These are phyloP conservation scores for Antitype chi DNA, from an alignment of 2,888 invertebrate genomes.

Conservation along the genomic window DNA sequence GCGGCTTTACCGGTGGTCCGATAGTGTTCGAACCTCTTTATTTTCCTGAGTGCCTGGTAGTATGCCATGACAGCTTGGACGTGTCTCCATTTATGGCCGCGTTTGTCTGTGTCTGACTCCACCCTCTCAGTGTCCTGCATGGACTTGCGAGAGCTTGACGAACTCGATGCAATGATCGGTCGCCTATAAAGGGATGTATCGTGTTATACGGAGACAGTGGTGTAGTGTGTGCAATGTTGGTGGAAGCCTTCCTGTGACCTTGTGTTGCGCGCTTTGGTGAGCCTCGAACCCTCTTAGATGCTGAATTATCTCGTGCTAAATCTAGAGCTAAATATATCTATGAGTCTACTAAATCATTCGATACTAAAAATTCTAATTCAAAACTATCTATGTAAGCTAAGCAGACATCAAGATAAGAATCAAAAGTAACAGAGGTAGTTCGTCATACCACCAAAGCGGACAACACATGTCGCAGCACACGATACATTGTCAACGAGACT, in stretches of 20 bases:
- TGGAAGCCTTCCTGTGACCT: slow-evolving; percentile 72
- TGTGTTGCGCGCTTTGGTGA: slow-evolving; percentile 72
- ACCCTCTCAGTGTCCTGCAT: slow-evolving; percentile 84
- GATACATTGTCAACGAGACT: slow-evolving; percentile 73
- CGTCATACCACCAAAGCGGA: slow-evolving; percentile 69
- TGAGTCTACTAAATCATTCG: slow-evolving; percentile 49
- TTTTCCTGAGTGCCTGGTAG: slow-evolving; percentile 96
- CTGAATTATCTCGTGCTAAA: slow-evolving; percentile 33
- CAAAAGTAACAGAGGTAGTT: slow-evolving; percentile 50
- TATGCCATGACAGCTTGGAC: slow-evolving; percentile 97
- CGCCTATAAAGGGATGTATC: slow-evolving; percentile 88
- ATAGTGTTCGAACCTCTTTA: slow-evolving; percentile 94
- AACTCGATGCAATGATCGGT: slow-evolving; percentile 89
- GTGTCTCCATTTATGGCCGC: slow-evolving; percentile 95
- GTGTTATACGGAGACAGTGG: slow-evolving; percentile 81
- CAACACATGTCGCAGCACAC: slow-evolving; percentile 69
- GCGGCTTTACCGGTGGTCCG: slow-evolving; percentile 80
- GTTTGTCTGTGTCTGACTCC: slow-evolving; percentile 86
- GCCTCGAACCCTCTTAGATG: slow-evolving; percentile 36
- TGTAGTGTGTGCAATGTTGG: slow-evolving; percentile 75
- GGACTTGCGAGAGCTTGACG: slow-evolving; percentile 88
- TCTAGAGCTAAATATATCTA: slow-evolving; percentile 53
- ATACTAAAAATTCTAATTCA: slow-evolving; percentile 46
- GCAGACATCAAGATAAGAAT: slow-evolving; percentile 38
- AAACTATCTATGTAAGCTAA: slow-evolving; percentile 56